These are phyloP conservation scores for Eucera pruinosa DNA, from an alignment of 2,888 invertebrate genomes.

Conservation along the genomic window DNA sequence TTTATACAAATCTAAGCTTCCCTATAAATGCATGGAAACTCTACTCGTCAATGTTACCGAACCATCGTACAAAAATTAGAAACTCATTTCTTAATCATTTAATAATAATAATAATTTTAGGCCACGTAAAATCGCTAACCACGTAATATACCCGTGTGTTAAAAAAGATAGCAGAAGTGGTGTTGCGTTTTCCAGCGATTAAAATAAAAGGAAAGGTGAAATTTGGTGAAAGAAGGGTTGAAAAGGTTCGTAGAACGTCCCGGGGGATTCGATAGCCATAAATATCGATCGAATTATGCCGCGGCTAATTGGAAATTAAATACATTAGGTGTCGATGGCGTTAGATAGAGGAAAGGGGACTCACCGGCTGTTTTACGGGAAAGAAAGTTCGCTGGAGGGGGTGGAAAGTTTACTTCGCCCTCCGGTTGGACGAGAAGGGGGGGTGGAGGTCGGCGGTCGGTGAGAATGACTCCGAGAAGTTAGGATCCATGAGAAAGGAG, in stretches of 20 bases:
- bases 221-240: not conserved
- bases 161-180: too few relatives aligned
- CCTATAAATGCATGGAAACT: too few relatives aligned
- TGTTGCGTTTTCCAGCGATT: too few relatives aligned
- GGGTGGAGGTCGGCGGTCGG: conserved; percentile 68
- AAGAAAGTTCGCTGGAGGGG: conserved; percentile 73
- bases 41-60: too few relatives aligned
- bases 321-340: conserved; percentile 77
- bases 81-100: too few relatives aligned
- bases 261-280: conserved; percentile 31
- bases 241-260: conserved; percentile 2
- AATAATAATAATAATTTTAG: too few relatives aligned
- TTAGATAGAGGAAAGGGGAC: conserved; percentile 51
- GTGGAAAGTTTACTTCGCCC: conserved; percentile 78
- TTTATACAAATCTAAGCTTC: too few relatives aligned
- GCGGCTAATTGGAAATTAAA: conserved; percentile 73
- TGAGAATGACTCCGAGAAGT: conserved; percentile 80
- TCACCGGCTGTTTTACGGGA: conserved; percentile 77
- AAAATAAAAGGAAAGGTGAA: not conserved
- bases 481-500: conserved; percentile 79
- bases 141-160: too few relatives aligned
- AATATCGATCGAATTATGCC: conserved; percentile 54
- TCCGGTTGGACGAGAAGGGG: conserved; percentile 67
- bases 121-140: too few relatives aligned
- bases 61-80: too few relatives aligned